These are phyloP conservation scores for Oophaga pumilio DNA, from an alignment of 2,113 vertebrate species.

Conservation along the genomic window DNA sequence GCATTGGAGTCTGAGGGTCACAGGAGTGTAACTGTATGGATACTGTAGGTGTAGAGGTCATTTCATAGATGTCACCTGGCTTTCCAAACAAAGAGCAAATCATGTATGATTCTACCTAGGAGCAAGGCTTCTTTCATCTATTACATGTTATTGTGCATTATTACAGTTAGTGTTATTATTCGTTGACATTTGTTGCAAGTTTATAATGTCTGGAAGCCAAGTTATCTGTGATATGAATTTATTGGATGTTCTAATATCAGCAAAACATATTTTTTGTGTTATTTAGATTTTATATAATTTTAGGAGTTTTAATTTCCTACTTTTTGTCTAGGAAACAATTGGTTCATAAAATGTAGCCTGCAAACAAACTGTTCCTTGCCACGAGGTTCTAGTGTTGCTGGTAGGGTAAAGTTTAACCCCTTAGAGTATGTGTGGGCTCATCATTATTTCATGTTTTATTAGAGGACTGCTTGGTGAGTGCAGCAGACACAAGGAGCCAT, in stretches of 20 bases:
- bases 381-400: slow-evolving; percentile 21
- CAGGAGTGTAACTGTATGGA: not conserved
- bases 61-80: not conserved
- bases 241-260: not conserved
- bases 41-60: not conserved
- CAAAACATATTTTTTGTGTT: not conserved
- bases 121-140: no score
- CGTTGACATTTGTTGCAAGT: not conserved
- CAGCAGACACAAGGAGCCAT: slow-evolving; percentile 61
- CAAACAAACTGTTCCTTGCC: not conserved
- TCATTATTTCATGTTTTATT: slow-evolving; percentile 55
- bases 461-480: slow-evolving; percentile 58
- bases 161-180: not conserved
- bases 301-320: not conserved
- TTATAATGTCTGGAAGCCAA: not conserved
- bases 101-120: not conserved
- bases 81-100: not conserved
- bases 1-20: not conserved
- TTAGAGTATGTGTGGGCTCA: not conserved
- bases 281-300: not conserved
- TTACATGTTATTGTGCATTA: no score
- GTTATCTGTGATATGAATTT: not conserved
- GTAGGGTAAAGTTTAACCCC: not conserved
- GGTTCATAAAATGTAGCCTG: not conserved
- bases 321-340: not conserved